These are phyloP conservation scores for Brachypodius melanocephalos DNA, from an alignment of 2,113 vertebrate species.

Conservation along the genomic window DNA sequence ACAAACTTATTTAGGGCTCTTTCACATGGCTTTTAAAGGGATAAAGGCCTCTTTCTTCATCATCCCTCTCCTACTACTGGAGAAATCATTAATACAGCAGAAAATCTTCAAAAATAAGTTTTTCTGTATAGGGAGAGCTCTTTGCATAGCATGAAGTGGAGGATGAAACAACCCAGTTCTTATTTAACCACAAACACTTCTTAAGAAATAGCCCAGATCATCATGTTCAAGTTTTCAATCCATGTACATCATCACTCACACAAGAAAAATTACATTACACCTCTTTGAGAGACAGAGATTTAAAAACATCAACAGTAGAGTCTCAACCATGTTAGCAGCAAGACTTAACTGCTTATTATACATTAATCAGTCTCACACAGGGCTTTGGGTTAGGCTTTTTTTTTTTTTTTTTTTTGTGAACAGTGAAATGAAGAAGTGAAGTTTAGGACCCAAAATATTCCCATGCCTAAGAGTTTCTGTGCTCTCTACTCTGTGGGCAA, in stretches of 20 bases:
- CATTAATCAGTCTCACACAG: neutral
- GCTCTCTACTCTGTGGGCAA: neutral
- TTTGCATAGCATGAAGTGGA: neutral
- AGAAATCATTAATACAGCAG: neutral
- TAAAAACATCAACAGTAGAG: neutral
- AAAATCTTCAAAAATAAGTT: neutral
- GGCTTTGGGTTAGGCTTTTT: fast-evolving
- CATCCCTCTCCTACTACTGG: neutral
- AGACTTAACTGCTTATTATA: neutral
- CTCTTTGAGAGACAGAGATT: neutral
- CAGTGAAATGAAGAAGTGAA: neutral
- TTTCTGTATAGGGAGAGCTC: neutral
- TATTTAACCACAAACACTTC: neutral
- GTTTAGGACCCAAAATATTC: neutral
- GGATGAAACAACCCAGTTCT: neutral
- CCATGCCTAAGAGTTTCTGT: neutral
- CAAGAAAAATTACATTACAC: neutral
- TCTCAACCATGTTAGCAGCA: neutral
- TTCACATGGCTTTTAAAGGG: neutral
- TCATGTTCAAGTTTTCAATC: neutral
- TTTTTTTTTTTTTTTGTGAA: neutral
- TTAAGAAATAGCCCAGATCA: neutral
- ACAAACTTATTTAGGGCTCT: neutral
- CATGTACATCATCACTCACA: fast-evolving
- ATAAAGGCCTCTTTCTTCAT: neutral